phyloP scores from a whole-genome alignment of 2,888 invertebrate genomes.

The Panopea generosa region DNA sequence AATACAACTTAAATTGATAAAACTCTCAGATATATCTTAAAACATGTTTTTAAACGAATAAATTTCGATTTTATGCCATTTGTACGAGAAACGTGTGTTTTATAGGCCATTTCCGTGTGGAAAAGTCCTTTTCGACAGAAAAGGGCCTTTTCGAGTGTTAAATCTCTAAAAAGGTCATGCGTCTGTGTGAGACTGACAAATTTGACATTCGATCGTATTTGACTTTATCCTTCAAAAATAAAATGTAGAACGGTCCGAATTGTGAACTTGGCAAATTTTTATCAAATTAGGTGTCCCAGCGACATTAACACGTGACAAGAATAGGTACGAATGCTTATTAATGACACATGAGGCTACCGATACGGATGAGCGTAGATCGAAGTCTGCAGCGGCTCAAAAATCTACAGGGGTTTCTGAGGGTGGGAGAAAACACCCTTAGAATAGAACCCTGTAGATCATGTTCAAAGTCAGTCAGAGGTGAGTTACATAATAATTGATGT shows the following conservation, averaged over 20 bases:
- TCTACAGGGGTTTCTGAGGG: constrained; percentile 59
- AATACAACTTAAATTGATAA: no score
- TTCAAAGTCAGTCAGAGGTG: constrained; percentile 42
- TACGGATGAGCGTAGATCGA: constrained; percentile 75
- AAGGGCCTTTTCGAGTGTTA: no score
- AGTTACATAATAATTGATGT: neutral
- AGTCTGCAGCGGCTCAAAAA: constrained; percentile 70
- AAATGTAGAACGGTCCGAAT: constrained; percentile 7
- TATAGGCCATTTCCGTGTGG: no score
- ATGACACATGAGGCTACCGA: constrained; percentile 69
- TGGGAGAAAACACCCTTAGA: constrained; percentile 42
- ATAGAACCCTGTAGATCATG: constrained; percentile 59
- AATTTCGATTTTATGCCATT: no score
- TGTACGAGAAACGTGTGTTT: no score
- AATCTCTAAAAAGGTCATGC: no score
- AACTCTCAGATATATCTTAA: no score
- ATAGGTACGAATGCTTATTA: constrained; percentile 4
- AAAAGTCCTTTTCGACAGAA: no score
- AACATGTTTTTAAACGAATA: no score
- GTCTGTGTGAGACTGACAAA: no score
- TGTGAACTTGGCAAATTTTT: neutral
- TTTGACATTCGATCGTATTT: no score
- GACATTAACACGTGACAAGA: constrained; percentile 7
- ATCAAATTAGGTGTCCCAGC: neutral
- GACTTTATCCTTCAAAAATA: no score